Conservation (phyloP, 2,888 invertebrate species). For the Sycophila texana region DNA sequence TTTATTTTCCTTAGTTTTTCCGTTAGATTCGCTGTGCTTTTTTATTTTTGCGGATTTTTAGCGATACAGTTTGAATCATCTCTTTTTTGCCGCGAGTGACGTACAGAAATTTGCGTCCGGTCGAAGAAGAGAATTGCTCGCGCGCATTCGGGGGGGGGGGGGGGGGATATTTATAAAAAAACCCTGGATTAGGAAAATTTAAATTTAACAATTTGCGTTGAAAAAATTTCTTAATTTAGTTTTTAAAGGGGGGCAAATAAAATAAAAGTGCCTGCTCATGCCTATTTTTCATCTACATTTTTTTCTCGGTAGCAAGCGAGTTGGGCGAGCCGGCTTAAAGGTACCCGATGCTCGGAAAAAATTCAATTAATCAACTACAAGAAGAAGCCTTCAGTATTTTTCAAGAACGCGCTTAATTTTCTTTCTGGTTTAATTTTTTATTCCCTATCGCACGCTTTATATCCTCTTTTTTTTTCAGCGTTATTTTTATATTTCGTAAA, state of each 20-base stretch:
- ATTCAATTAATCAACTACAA: conserved; percentile 29
- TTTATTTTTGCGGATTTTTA: too few relatives aligned
- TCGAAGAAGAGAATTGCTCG: too few relatives aligned
- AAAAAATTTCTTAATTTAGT: neutral
- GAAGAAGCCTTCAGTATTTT: neutral
- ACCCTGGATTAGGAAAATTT: too few relatives aligned
- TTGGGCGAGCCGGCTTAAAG: conserved; percentile 8
- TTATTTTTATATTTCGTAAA: too few relatives aligned
- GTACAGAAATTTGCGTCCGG: too few relatives aligned
- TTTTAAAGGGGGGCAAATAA: neutral
- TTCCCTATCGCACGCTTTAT: neutral
- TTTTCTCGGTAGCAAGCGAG: neutral
- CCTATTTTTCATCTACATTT: neutral
- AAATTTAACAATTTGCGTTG: too few relatives aligned
- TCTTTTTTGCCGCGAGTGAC: too few relatives aligned
- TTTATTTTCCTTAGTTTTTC: neutral
- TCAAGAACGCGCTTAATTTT: neutral
- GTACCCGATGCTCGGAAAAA: conserved; percentile 4
- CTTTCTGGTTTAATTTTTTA: neutral
- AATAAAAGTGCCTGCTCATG: neutral
- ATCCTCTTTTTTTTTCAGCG: too few relatives aligned
- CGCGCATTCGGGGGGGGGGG: too few relatives aligned
- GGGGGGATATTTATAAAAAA: too few relatives aligned
- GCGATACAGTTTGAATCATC: too few relatives aligned
- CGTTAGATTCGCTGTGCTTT: too few relatives aligned